These are phyloP conservation scores for Leuciscus idus DNA, from an alignment of 2,113 vertebrate species.

Conservation along the genomic window DNA sequence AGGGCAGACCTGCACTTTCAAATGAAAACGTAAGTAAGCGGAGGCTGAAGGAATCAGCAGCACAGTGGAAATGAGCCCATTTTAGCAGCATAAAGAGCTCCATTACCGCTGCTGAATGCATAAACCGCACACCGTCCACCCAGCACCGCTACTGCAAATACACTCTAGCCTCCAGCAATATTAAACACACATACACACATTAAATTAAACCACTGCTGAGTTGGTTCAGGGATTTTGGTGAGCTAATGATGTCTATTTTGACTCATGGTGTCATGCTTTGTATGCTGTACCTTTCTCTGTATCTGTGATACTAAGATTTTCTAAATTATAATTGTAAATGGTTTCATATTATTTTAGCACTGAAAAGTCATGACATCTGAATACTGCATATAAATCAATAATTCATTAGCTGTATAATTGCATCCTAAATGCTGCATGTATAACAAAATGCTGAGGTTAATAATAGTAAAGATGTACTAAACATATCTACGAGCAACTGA, in stretches of 20 bases:
- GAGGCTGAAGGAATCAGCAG: not conserved
- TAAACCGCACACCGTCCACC: slow-evolving; percentile 32
- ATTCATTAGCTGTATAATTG: slow-evolving; percentile 94
- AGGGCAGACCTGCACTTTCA: slow-evolving; percentile 42
- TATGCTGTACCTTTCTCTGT: not conserved
- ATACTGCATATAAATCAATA: slow-evolving; percentile 86
- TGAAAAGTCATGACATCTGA: slow-evolving; percentile 84
- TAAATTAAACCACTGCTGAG: slow-evolving; percentile 24
- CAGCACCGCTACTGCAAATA: slow-evolving; percentile 14
- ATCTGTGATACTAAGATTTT: not conserved
- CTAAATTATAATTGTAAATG: slow-evolving; percentile 24
- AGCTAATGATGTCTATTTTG: slow-evolving; percentile 31
- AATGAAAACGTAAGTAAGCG: slow-evolving; percentile 28
- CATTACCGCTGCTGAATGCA: slow-evolving; percentile 40
- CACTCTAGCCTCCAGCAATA: slow-evolving; percentile 35
- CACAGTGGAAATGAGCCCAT: slow-evolving; percentile 22
- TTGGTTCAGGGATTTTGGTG: slow-evolving; percentile 2
- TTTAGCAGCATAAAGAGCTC: slow-evolving; percentile 50
- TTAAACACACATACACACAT: slow-evolving; percentile 35
- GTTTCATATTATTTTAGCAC: slow-evolving; percentile 88
- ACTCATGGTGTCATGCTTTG: not conserved
- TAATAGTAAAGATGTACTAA: slow-evolving; percentile 53
- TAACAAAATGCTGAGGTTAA: slow-evolving; percentile 81
- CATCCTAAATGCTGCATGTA: slow-evolving; percentile 82
- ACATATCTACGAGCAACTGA: not conserved